Evolutionary conservation across 2,113 vertebrate species (phyloP), one percentile per base, ranked within the genome.

Genomic region (Hippocampus abdominalis): DNA sequence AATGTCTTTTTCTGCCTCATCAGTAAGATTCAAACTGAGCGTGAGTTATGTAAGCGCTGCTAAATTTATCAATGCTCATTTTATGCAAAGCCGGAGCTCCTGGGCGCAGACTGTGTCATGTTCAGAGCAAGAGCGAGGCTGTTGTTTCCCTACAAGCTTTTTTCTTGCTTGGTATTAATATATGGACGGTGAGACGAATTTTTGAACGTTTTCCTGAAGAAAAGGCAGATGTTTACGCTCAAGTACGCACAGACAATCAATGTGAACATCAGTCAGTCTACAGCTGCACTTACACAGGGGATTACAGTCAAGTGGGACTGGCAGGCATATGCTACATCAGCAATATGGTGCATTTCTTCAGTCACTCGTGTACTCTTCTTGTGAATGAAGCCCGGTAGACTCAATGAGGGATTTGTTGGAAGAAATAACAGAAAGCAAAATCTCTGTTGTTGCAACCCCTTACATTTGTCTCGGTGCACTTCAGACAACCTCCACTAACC

Each of bases 21-120:
- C 88, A 90, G 87, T 84, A 78, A 83, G 89, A 91, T 91, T 91
- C 86, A 75, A 87, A 90, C 81, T 80, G 89, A 91, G 84, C 32
- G 73, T 67, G 76, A 78, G 86, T 92, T 91, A 90, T 75, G 80
- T 92, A 92, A 93, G 81, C 44, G 0, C 85, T 40, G 89, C 90
- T 91, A 93, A 91, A 93, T 91, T 90, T 92, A 92, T 91, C 91
- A 87, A 88, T 83, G 84, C 88, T 90, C 81, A 77, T 89, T 90
- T 90, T 82, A 90, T 88, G 91, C 90, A 89, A 91, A 91, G 88
- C 87, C 83, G 51, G 81, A 85, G 89, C 87, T 90, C 77, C 78
- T 78, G 81, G 88, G 76, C 81, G 60, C 84, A 87, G 83, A 80
- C 84, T 83, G 78, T 80, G 85, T 75, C 80, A 82, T 72, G 77